phyloP scores from a whole-genome alignment of 2,888 invertebrate genomes.

The Penaeus monodon region DNA sequence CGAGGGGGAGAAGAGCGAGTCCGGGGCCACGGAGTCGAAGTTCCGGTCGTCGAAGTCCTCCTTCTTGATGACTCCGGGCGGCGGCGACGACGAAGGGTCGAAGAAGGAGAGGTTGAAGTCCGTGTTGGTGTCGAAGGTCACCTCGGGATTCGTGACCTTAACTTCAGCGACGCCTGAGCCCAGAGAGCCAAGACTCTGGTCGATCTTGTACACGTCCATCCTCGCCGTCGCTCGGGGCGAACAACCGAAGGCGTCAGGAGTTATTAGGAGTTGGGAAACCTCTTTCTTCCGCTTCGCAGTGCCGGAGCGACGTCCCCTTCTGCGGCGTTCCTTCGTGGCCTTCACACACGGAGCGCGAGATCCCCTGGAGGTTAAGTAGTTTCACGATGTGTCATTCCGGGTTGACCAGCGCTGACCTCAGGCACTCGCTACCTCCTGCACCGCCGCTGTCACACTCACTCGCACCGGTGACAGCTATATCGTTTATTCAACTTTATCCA shows the following conservation, averaged over 20 bases:
- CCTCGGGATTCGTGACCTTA: slow-evolving; percentile 75
- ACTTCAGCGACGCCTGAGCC: slow-evolving; percentile 75
- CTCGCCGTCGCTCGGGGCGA: slow-evolving; percentile 50
- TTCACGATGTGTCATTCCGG: slow-evolving; percentile 14
- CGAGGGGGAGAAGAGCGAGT: slow-evolving; percentile 58
- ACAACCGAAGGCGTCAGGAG: too few relatives aligned
- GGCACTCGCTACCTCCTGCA: too few relatives aligned
- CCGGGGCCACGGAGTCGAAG: slow-evolving; percentile 59
- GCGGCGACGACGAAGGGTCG: slow-evolving; percentile 73
- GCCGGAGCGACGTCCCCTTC: not conserved
- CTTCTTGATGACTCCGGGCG: slow-evolving; percentile 74
- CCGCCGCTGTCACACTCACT: too few relatives aligned
- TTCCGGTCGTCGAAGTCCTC: slow-evolving; percentile 58
- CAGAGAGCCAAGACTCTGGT: slow-evolving; percentile 77
- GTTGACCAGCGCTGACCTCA: slow-evolving; percentile 1
- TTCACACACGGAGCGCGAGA: too few relatives aligned
- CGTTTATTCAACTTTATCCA: slow-evolving; percentile 8
- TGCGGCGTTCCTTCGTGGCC: not conserved
- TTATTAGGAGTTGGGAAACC: too few relatives aligned
- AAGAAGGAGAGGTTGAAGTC: slow-evolving; percentile 87
- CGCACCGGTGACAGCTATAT: too few relatives aligned
- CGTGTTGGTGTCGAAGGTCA: slow-evolving; percentile 81
- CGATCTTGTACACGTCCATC: slow-evolving; percentile 83
- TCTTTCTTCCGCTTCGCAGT: too few relatives aligned
- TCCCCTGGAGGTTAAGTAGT: too few relatives aligned